Percentiles rank a stretch among this genome's conserved stretches.
These are phyloP conservation scores for Nasonia longicornis DNA, from an alignment of 1,140 invertebrate species.

Conservation along the genomic window DNA sequence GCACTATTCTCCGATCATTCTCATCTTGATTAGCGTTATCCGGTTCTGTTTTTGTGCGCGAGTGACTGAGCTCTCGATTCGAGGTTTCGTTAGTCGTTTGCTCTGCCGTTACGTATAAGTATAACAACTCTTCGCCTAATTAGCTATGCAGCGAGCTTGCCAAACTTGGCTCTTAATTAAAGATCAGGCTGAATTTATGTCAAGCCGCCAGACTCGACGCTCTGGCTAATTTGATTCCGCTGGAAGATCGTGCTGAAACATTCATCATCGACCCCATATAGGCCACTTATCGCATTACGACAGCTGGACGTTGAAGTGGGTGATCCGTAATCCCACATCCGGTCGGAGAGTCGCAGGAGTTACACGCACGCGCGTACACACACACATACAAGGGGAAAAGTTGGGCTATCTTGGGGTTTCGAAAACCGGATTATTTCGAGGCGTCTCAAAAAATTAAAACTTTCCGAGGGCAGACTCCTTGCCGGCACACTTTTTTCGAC, in stretches of 20 bases:
- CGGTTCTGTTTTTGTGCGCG: not conserved
- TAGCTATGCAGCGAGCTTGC: slow-evolving; percentile 27
- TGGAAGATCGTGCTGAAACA: not conserved
- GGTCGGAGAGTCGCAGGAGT: not conserved
- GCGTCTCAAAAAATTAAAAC: slow-evolving; percentile 30
- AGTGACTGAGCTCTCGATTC: not conserved
- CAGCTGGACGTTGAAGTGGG: not conserved
- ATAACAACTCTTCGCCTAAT: slow-evolving; percentile 25
- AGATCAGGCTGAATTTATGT: slow-evolving; percentile 30
- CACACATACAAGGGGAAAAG: not conserved
- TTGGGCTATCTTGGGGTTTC: not conserved
- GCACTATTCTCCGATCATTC: not conserved
- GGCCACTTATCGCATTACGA: slow-evolving; percentile 20
- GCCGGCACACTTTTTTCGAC: slow-evolving; percentile 7
- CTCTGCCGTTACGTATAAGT: not conserved
- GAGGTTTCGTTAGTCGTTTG: slow-evolving; percentile 20
- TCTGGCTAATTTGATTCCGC: slow-evolving; percentile 10
- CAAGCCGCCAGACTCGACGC: not conserved
- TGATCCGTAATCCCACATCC: not conserved
- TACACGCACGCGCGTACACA: too few species aligned
- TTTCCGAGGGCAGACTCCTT: not conserved
- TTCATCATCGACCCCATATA: slow-evolving; percentile 5
- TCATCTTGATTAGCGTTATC: not conserved
- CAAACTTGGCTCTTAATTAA: slow-evolving; percentile 44
- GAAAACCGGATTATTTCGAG: slow-evolving; percentile 27